phyloP scores from a whole-genome alignment of 2,888 invertebrate genomes.

The Cartodere bifasciata region DNA sequence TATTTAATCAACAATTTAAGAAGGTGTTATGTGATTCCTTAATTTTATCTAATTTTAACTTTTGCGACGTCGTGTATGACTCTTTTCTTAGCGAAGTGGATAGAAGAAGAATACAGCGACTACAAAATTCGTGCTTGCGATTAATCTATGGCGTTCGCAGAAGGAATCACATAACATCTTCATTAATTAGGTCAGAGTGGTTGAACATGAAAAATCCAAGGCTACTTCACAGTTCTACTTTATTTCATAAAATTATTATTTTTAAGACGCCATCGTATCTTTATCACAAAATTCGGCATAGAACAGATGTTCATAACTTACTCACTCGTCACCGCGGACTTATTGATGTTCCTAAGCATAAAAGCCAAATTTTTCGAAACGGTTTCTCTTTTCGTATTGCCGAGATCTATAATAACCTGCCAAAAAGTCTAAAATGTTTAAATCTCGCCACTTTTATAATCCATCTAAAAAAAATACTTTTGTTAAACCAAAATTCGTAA shows the following conservation, averaged over 20 bases:
- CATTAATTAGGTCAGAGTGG: slow-evolving; percentile 1
- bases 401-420: too few relatives aligned
- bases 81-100: slow-evolving; percentile 1
- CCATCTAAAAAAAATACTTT: too few relatives aligned
- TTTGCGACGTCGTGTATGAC: slow-evolving; percentile 7
- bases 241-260: too few relatives aligned
- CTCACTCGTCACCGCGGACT: slow-evolving; percentile 2
- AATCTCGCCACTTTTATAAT: too few relatives aligned
- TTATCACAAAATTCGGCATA: slow-evolving; percentile 5
- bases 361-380: neutral
- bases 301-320: slow-evolving; percentile 5
- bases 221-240: neutral
- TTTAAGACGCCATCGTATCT: slow-evolving; percentile 4
- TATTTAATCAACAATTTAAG: too few relatives aligned
- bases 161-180: slow-evolving; percentile 1
- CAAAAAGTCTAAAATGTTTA: too few relatives aligned
- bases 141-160: slow-evolving; percentile 4
- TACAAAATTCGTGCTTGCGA: slow-evolving; percentile 9
- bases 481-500: too few relatives aligned
- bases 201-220: slow-evolving; percentile 3
- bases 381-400: slow-evolving; percentile 1
- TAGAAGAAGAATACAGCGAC: neutral
- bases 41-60: slow-evolving; percentile 4
- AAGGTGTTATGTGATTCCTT: slow-evolving; percentile 4
- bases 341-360: neutral